A percentile compares a stretch with the other conserved stretches of the same genome.
These are phyloP conservation scores for Dryobotodes eremita DNA, from an alignment of 2,888 invertebrate species.

Conservation along the genomic window DNA sequence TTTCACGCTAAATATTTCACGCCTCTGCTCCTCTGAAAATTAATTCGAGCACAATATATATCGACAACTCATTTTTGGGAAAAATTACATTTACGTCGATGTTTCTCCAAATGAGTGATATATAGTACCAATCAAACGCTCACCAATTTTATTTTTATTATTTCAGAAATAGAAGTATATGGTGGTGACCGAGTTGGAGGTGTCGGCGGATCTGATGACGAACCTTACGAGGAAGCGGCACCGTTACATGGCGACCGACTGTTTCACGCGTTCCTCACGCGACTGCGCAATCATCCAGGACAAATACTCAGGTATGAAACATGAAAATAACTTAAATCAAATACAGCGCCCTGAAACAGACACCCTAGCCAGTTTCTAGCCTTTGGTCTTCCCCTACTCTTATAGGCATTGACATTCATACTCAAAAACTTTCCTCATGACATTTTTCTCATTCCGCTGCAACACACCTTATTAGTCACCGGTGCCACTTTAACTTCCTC, in stretches of 20 bases:
- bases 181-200: conserved; percentile 73
- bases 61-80: no score
- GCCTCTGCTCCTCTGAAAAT: no score
- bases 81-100: no score
- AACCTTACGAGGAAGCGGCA: conserved; percentile 94
- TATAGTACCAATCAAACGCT: no score
- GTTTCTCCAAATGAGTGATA: no score
- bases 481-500: not conserved
- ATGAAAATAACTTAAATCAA: not conserved
- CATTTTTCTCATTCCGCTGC: not conserved
- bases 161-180: conserved; percentile 78
- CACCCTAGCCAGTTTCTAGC: not conserved
- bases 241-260: conserved; percentile 96
- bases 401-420: not conserved
- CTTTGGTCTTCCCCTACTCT: not conserved
- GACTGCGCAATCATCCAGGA: conserved; percentile 94
- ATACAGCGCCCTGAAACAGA: not conserved
- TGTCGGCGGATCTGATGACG: conserved; percentile 85
- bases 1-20: no score
- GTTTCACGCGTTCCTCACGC: conserved; percentile 95
- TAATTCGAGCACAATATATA: no score
- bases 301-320: conserved; percentile 94
- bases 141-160: not conserved
- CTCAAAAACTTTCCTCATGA: not conserved
- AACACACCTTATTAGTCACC: not conserved